Evolutionary conservation across 1,140 invertebrate genomes (phyloP), one percentile per base, ranked within the genome.

Genomic region (Procambarus virginalis): DNA sequence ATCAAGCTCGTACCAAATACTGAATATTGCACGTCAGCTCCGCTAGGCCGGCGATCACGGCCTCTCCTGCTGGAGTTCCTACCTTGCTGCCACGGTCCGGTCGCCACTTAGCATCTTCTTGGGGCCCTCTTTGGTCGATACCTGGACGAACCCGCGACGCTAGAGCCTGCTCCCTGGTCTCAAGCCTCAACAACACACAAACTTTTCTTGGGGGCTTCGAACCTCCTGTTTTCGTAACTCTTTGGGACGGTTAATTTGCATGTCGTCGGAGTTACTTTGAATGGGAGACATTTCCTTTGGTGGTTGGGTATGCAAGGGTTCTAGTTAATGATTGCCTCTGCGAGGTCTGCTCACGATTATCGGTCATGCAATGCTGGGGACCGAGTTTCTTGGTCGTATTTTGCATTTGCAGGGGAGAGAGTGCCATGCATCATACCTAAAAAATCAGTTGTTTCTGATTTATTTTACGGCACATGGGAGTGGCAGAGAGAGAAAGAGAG

Each of bases 21-120:
- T 73, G 68, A 73, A 73, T 73, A 73, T 73, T 73, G 68, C 68
- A 73, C 68, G 68, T 73, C 68, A 73, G n/a, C 20, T n/a, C 68
- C 20, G 6, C n/a, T 20, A 34, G n/a, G 68, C 34, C n/a, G 68
- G 22, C 68, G n/a, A 34, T 8, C 68, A 12, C 6, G 2, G 5
- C n/a, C 1, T 34, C n/a, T 34, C 68, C 68, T 6, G 68, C n/a
- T 9, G 68, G 68, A 73, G 68, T 73, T 73, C 68, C 10, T 34
- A 10, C 68, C 68, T 2, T 73, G 17, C n/a, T 10, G 20, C 22
- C 68, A 9, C 68, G n/a, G 10, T n/a, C 68, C 68, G 20, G 2
- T n/a, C 68, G 22, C 12, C 68, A 22, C 68, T 8, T 73, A 73
- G 68, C 68, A 73, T 73, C 68, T 73, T 73, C 68, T 34, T 73